Evolutionary conservation across 2,888 invertebrate genomes (phyloP).

Genomic region (Melolontha melolontha): DNA sequence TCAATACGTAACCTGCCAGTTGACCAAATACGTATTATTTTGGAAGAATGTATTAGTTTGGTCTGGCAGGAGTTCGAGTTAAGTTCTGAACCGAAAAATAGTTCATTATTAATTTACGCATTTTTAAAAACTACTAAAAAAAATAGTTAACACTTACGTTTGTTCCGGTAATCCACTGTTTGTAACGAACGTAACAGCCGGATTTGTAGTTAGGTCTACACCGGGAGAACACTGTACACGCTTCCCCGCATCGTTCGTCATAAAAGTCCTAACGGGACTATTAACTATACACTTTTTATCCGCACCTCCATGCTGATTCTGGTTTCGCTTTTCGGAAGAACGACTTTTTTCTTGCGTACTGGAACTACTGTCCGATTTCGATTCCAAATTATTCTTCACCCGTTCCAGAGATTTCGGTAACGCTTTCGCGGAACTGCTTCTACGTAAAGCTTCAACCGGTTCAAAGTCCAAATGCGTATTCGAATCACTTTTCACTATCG

Average conservation of each 20-base stretch:
- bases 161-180: constrained; percentile 57
- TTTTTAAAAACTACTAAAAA: not conserved
- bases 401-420: constrained; percentile 54
- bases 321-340: constrained; percentile 31
- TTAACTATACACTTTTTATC: constrained; percentile 43
- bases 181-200: constrained; percentile 60
- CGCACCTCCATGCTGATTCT: constrained; percentile 3
- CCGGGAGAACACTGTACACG: constrained; percentile 58
- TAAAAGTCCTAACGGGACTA: constrained; percentile 39
- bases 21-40: too few species aligned
- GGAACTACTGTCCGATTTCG: constrained; percentile 60
- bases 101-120: too few species aligned
- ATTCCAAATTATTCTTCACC: constrained; percentile 54
- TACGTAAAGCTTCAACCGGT: constrained; percentile 53
- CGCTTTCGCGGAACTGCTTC: constrained; percentile 55
- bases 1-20: too few species aligned
- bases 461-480: constrained; percentile 51
- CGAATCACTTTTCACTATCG: constrained; percentile 44
- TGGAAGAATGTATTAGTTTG: too few species aligned
- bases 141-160: constrained; percentile 51
- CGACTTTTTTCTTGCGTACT: constrained; percentile 40
- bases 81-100: too few species aligned
- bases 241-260: constrained; percentile 39
- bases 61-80: too few species aligned
- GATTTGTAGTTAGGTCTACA: constrained; percentile 61